phyloP scores from a whole-genome alignment of 2,888 invertebrate genomes.

The Leptopilina myrica region DNA sequence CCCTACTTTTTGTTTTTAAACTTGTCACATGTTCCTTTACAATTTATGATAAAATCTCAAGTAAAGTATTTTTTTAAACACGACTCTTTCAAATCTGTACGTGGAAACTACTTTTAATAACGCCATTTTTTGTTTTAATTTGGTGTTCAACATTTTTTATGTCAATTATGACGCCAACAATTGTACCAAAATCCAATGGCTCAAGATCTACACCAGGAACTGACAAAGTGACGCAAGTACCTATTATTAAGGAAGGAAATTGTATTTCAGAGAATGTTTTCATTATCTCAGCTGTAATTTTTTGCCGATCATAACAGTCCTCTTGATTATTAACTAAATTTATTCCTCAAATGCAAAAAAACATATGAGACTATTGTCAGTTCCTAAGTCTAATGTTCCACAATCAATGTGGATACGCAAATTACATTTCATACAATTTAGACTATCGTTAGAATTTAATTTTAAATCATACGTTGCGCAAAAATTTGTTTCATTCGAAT shows the following conservation, averaged over 20 bases:
- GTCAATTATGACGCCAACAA: constrained; percentile 30
- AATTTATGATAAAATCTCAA: too few relatives aligned
- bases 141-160: constrained; percentile 28
- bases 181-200: constrained; percentile 31
- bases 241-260: not conserved
- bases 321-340: not conserved
- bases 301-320: constrained; percentile 32
- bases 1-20: too few relatives aligned
- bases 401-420: not conserved
- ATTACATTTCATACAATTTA: not conserved
- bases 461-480: not conserved
- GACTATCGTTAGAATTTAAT: not conserved
- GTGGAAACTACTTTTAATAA: constrained; percentile 42
- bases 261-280: not conserved
- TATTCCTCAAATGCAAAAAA: not conserved
- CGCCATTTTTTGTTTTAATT: constrained; percentile 38
- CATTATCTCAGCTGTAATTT: constrained; percentile 20
- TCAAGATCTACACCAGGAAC: not conserved
- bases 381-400: not conserved
- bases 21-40: too few relatives aligned
- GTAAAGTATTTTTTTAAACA: too few relatives aligned
- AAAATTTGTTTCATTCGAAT: not conserved
- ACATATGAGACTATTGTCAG: not conserved
- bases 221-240: constrained; percentile 23
- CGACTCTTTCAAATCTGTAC: constrained; percentile 5